phyloP scores from a whole-genome alignment of 2,797 vertebrate genomes.

The Phoeniculus purpureus region DNA sequence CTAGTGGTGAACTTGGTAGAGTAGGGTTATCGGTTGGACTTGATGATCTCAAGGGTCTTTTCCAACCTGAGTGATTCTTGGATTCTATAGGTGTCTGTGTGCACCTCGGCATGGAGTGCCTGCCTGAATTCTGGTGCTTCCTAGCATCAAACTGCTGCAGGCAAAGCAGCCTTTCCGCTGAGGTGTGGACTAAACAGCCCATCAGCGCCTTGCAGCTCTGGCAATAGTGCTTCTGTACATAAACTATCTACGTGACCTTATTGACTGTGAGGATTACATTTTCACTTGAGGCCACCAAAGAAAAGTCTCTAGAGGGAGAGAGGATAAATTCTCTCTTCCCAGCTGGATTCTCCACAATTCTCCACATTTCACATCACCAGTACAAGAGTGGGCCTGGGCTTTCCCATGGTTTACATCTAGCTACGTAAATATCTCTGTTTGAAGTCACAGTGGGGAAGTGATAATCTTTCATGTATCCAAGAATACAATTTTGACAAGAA shows the following conservation, averaged over 20 bases:
- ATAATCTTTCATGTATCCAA: neutral
- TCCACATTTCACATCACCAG: fast-evolving
- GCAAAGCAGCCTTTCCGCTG: neutral
- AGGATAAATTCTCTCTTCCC: neutral
- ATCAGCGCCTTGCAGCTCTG: neutral
- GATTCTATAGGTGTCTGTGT: fast-evolving
- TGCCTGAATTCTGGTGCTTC: neutral
- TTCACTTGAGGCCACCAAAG: neutral
- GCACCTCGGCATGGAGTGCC: fast-evolving
- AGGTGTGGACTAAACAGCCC: neutral
- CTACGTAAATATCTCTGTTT: neutral
- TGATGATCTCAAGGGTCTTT: no score
- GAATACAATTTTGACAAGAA: neutral
- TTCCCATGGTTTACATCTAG: neutral
- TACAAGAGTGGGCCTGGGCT: neutral
- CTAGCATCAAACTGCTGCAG: fast-evolving
- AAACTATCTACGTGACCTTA: neutral
- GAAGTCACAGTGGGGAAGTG: neutral
- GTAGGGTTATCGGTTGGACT: no score
- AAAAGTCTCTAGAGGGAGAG: neutral
- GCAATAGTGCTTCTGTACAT: fast-evolving
- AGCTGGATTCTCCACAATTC: fast-evolving
- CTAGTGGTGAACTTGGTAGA: no score
- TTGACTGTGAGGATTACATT: fast-evolving
- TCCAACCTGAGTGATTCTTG: no score